phyloP scores from a whole-genome alignment of 2,797 vertebrate species.

The Karalla daura region DNA sequence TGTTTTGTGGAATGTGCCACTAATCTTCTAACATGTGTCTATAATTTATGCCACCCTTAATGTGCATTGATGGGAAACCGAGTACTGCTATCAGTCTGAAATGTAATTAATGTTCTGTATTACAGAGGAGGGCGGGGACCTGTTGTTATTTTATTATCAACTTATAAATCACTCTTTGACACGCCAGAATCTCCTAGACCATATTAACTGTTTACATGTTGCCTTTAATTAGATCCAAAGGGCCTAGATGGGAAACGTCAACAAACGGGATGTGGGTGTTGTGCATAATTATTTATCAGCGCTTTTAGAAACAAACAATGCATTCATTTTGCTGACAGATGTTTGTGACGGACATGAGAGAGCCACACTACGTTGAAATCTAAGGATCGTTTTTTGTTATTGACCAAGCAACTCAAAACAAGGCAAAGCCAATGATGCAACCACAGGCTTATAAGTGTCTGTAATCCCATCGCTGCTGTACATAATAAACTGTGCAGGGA shows the following conservation, averaged over 20 bases:
- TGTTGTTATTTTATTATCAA: conserved; percentile 57
- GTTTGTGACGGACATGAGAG: neutral
- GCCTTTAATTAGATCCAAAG: conserved; percentile 70
- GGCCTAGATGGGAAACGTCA: conserved; percentile 50
- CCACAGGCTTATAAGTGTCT: neutral
- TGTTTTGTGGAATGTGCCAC: conserved; percentile 42
- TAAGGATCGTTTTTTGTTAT: neutral
- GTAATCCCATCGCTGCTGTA: neutral
- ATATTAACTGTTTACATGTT: conserved; percentile 65
- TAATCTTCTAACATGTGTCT: conserved; percentile 49
- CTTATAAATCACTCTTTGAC: conserved; percentile 66
- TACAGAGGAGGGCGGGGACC: too few relatives aligned
- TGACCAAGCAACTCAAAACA: conserved; percentile 22
- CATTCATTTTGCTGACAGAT: conserved; percentile 31
- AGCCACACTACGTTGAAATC: neutral
- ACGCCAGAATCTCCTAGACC: conserved; percentile 45
- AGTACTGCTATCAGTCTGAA: conserved; percentile 36
- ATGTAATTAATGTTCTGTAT: conserved; percentile 36
- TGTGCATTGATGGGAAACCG: conserved; percentile 54
- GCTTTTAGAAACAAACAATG: conserved; percentile 36
- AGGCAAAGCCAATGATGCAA: neutral
- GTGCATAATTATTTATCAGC: conserved; percentile 37
- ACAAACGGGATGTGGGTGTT: conserved; percentile 37
- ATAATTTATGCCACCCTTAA: conserved; percentile 48
- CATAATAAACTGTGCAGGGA: too few relatives aligned